A percentile compares a stretch with the other conserved stretches of the same genome.
phyloP scores from a whole-genome alignment of 2,797 vertebrate species.

The Melanotaenia trifasciata region DNA sequence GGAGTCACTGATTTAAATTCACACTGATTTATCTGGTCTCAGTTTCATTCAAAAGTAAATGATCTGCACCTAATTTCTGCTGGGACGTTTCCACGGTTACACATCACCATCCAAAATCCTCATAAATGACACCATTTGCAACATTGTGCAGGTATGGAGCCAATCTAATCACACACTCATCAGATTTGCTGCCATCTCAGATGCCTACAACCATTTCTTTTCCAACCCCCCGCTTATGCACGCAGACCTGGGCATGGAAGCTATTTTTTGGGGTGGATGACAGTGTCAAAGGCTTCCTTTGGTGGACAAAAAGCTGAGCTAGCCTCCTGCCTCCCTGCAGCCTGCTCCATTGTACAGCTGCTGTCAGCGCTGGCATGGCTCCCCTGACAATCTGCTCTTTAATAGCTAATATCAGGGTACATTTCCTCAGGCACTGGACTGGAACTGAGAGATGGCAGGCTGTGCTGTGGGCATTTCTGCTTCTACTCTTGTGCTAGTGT shows the following conservation, averaged over 20 bases:
- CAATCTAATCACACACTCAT: slow-evolving; percentile 51
- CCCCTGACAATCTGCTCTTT: slow-evolving; percentile 87
- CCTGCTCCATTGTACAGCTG: slow-evolving; percentile 71
- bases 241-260: slow-evolving; percentile 16
- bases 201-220: slow-evolving; percentile 50
- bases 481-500: slow-evolving; percentile 20
- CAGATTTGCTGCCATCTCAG: slow-evolving; percentile 40
- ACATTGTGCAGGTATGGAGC: slow-evolving; percentile 41
- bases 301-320: slow-evolving; percentile 17
- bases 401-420: slow-evolving; percentile 88
- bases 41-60: slow-evolving; percentile 47
- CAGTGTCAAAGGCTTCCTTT: neutral
- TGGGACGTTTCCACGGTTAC: slow-evolving; percentile 29
- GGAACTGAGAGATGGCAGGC: slow-evolving; percentile 82
- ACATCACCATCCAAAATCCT: slow-evolving; percentile 15
- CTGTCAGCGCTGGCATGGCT: slow-evolving; percentile 76
- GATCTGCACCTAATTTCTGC: slow-evolving; percentile 55
- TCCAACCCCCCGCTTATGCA: slow-evolving; percentile 5
- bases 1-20: slow-evolving; percentile 37
- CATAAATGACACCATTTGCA: slow-evolving; percentile 46
- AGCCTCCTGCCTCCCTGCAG: slow-evolving; percentile 57
- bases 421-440: slow-evolving; percentile 85
- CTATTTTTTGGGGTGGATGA: neutral
- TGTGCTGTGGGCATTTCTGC: slow-evolving; percentile 67
- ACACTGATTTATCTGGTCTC: slow-evolving; percentile 46